Evolutionary conservation across 2,797 vertebrate genomes (phyloP), one percentile per base, ranked within the genome.

Genomic region (Hirundo rustica): DNA sequence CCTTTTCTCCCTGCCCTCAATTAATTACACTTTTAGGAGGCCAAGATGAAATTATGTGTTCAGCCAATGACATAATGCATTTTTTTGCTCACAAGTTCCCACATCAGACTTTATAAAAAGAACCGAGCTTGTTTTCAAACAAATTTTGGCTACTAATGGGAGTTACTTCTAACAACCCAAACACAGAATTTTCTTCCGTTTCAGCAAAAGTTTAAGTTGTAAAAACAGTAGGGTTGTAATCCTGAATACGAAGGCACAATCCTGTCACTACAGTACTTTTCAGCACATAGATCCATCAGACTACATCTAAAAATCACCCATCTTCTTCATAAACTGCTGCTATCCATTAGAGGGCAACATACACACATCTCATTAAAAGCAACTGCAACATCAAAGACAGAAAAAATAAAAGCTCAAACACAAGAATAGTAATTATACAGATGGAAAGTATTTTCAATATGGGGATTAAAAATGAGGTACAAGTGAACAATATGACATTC

Each of bases 311-410:
- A 58, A 79, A 66, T 50, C 34, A 53, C 38, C 7, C 34, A 60
- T 44, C 13, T 27, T 64, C 34, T n/a, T 62, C 36, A 34, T 34
- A 15, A 65, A 70, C 26, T 67, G 65, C 29, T 70, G 58, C 40
- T 48, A 55, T 66, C 73, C 81, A 78, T 84, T 76, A 86, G 73
- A 92, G 70, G 77, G 77, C 77, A 93, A 89, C 51, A 84, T 40
- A 54, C 26, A 58, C 25, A 32, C 20, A 26, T 12, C 58, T 20
- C 45, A 42, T 13, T 66, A 53, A 80, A 62, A 8, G 60, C 26
- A 79, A 85, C 13, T 36, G 27, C 8, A 62, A 58, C 42, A 90
- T 25, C 68, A 67, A 87, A 91, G 26, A 21, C 25, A 47, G 30
- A 84, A 80, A 73, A 88, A 61, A 51, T 45, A 77, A 47, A 76